Base-by-base conservation (phyloP, 2,888 invertebrate genomes). In the Pachliopta kotzebuea region DNA sequence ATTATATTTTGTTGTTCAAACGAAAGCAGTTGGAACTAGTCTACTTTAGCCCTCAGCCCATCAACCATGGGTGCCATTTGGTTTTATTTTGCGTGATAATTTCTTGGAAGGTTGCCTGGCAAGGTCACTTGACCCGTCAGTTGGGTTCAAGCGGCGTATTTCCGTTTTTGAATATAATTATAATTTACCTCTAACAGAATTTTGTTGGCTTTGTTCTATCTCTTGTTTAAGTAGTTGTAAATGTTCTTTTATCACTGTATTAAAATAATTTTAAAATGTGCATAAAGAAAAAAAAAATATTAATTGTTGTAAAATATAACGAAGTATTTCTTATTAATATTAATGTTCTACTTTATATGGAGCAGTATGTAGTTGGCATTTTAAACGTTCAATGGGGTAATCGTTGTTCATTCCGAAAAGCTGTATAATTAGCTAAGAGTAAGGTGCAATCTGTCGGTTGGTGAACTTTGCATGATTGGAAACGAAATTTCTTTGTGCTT, bases 91-190 rank as follows among this genome's bases (percentile, higher is more conserved):
- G 75, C 75, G 74, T 76, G 72, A 57, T 76, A 76, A 75, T 70
- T 86, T 86, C 83, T 80, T 78, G 78, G 86, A 89, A 89, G 88
- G 88, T 83, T 84, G 82, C 70, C 64, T 67, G 65, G 70, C 87
- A 89, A 90, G 88, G 88, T 84, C 86, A 82, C 74, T 74, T 66
- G 71, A 70, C 73, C 72, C 74, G 77, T 77, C 77, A 74, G 74
- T 72, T 70, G 55, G 56, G 62, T 67, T 66, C 56, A 57, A 42
- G 58, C 55, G 26, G 45, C 62, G 54, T 50, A 72, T 73, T 72
- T 70, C 62, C 71, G 74, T 67, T 72, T 77, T 72, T 75, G 76
- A 76, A 76, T 74, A 74, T 76, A 73, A 76, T 76, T 76, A 68
- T 65, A 70, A 68, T 68, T 68, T 69, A 71, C 70, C 55, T 64